A percentile compares a stretch with the other conserved stretches of the same genome.
phyloP scores from a whole-genome alignment of 1,140 invertebrate genomes.

The Zaprionus kolodkinae region DNA sequence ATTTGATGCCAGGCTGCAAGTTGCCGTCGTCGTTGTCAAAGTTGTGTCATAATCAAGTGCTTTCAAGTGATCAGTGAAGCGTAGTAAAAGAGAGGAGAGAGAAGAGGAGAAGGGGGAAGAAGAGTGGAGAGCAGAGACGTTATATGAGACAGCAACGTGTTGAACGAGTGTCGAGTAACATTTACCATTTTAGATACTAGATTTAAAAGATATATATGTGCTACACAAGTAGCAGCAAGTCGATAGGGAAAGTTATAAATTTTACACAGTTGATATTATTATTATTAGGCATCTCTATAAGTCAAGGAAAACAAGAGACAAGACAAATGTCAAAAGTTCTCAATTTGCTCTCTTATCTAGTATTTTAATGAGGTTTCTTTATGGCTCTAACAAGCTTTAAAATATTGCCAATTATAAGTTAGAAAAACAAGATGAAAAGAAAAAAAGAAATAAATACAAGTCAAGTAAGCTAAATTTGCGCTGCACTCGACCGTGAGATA shows the following conservation, averaged over 20 bases:
- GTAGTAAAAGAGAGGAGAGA: background rate
- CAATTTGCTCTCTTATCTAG: background rate
- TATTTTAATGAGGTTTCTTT: background rate
- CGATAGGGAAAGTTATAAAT: conserved; percentile 28
- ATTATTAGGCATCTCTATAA: no score
- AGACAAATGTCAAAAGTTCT: background rate
- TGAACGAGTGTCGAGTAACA: conserved; percentile 9
- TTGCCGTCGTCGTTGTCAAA: conserved; percentile 25
- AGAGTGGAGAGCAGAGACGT: no score
- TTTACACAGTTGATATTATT: background rate
- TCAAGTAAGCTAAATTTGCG: background rate
- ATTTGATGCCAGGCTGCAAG: conserved; percentile 24
- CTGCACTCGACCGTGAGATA: background rate
- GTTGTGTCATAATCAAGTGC: conserved; percentile 51
- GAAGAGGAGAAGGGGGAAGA: background rate
- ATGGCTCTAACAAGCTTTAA: background rate
- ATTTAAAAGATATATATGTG: background rate
- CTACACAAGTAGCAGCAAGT: background rate
- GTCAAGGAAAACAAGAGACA: background rate
- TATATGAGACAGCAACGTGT: conserved; percentile 4
- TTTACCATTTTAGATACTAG: conserved; percentile 22
- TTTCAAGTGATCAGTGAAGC: conserved; percentile 19
- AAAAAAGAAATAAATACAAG: background rate
- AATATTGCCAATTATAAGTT: background rate
- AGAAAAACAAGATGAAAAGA: background rate